phyloP scores from a whole-genome alignment of 2,797 vertebrate genomes.

The Epinephelus coioides region DNA sequence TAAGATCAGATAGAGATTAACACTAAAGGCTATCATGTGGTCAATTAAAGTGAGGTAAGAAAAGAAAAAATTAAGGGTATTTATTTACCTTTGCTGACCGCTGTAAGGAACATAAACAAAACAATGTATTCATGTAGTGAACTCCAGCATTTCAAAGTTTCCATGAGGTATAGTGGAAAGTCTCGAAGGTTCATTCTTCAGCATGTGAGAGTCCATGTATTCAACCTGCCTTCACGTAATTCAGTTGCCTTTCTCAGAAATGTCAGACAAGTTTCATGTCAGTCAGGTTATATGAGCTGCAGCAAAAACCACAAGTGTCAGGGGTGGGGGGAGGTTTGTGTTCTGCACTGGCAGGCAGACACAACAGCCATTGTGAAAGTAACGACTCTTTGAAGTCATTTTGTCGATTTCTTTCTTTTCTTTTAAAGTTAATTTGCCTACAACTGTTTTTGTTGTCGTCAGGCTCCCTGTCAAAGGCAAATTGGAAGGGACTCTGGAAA shows the following conservation, averaged over 20 bases:
- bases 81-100: slow-evolving; percentile 63
- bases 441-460: slow-evolving; percentile 9
- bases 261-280: slow-evolving; percentile 67
- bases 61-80: background rate
- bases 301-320: slow-evolving; percentile 65
- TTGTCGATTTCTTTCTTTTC: background rate
- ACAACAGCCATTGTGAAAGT: slow-evolving; percentile 45
- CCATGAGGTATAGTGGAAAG: slow-evolving; percentile 60
- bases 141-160: slow-evolving; percentile 40
- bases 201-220: slow-evolving; percentile 18
- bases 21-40: background rate
- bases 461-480: slow-evolving; percentile 16
- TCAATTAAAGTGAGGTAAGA: rapidly evolving
- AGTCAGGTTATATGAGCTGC: slow-evolving; percentile 50
- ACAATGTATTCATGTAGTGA: slow-evolving; percentile 34
- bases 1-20: background rate
- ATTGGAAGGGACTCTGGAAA: slow-evolving; percentile 20
- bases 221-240: slow-evolving; percentile 65
- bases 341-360: slow-evolving; percentile 27
- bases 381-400: slow-evolving; percentile 33
- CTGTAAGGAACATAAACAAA: slow-evolving; percentile 50
- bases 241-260: slow-evolving; percentile 67
- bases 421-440: background rate
- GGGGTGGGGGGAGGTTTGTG: slow-evolving; percentile 46
- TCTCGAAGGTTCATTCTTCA: slow-evolving; percentile 16